A percentile compares a stretch with the other conserved stretches of the same genome.
These are phyloP conservation scores for Drymodes brunneopygia DNA, from an alignment of 2,113 vertebrate genomes.

Conservation along the genomic window DNA sequence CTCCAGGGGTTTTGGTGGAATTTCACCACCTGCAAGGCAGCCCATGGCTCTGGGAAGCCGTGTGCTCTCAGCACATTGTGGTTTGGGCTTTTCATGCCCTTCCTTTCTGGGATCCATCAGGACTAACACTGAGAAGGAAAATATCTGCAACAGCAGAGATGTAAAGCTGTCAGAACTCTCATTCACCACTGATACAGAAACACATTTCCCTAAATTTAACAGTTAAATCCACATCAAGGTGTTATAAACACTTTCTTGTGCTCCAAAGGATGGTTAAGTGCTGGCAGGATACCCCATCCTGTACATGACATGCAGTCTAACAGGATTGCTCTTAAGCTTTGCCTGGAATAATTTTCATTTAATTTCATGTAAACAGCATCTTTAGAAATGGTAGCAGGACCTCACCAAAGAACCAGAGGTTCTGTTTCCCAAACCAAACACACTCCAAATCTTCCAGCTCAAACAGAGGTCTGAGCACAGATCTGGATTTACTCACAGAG, in stretches of 20 bases:
- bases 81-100: background rate
- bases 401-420: background rate
- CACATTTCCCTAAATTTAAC: background rate
- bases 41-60: background rate
- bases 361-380: background rate
- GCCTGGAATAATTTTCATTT: background rate
- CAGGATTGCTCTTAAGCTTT: background rate
- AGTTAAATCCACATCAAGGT: background rate
- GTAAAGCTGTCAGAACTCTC: background rate
- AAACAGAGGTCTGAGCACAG: background rate
- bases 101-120: background rate
- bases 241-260: background rate
- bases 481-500: background rate
- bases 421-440: background rate
- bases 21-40: background rate
- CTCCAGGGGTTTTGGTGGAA: background rate
- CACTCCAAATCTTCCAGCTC: background rate
- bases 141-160: background rate
- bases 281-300: background rate
- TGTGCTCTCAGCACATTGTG: fast-evolving
- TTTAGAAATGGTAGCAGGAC: background rate
- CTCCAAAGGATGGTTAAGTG: background rate
- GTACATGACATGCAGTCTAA: background rate
- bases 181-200: background rate
- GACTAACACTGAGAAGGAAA: background rate